Base-by-base conservation (phyloP, 2,797 vertebrate genomes). In the Siniperca undulata region DNA sequence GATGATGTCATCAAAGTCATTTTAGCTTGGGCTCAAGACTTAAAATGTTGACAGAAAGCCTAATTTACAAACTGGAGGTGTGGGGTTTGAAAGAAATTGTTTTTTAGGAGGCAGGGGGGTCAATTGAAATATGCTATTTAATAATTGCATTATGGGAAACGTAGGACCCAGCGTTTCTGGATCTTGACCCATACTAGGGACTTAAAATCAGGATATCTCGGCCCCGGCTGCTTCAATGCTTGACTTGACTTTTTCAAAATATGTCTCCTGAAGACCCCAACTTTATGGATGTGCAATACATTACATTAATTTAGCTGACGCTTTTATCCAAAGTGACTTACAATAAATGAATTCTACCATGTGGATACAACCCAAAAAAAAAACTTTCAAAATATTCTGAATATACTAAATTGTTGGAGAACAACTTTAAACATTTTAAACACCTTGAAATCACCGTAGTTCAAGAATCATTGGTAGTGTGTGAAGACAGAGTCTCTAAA, bases 251-350 rank as follows among this genome's bases (percentile, higher is more conserved):
- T 60, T 36, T 38, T 70, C n/a, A 50, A 46, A 42, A 12, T 30
- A 0, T 30, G 3, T 16, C 7, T 46, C 9, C 24, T 5, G 1
- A 38, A 13, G 34, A 1, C 0, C 4, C 7, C 0, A 58, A 36
- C 20, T 11, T 69, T 17, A 53, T 24, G 22, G 48, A 55, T 22
- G n/a, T 17, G n/a, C 13, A 44, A 16, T 44, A 38, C 38, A 38
- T 40, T 40, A 40, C 38, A 40, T 40, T 10, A 9, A 40, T 40
- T 40, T 40, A 40, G 38, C 5, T 40, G 38, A 40, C 7, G 5
- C 38, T 40, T 40, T 40, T 40, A 40, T 40, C 38, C 5, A 40
- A 40, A 40, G 38, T 40, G 38, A 40, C 9, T 40, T 40, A 40
- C 9, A 40, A 40, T 40, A 40, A 40, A 6, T 40, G 38, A 7